These are phyloP conservation scores for Petromus typicus DNA, from an alignment of 2,113 vertebrate species.

Conservation along the genomic window DNA sequence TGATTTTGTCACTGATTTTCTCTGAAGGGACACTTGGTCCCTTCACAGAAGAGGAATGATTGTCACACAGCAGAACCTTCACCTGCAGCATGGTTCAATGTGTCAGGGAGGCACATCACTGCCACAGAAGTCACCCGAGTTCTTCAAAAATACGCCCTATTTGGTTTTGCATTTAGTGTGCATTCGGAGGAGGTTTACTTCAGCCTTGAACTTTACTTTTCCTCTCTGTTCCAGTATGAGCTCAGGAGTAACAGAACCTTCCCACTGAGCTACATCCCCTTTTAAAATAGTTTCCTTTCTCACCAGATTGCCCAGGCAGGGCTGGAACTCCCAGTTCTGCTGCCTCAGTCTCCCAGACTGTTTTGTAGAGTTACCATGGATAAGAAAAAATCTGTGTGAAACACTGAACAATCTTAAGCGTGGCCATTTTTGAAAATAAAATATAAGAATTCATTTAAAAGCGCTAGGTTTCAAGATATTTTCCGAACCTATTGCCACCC, in stretches of 20 bases:
- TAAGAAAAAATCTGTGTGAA: background rate
- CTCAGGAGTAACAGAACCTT: background rate
- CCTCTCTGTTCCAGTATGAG: background rate
- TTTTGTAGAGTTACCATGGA: slow-evolving; percentile 3
- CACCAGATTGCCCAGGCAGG: background rate
- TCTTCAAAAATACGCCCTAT: background rate
- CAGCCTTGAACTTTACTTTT: slow-evolving; percentile 43
- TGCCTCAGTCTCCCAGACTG: background rate
- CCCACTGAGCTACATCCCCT: background rate
- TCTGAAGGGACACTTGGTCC: background rate
- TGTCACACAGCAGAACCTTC: background rate
- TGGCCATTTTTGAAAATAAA: slow-evolving; percentile 42
- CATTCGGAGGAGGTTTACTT: background rate
- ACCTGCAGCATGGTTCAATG: background rate
- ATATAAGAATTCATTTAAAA: background rate
- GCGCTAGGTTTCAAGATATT: slow-evolving; percentile 30
- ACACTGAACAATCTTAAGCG: slow-evolving; percentile 33
- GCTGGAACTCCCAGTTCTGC: background rate
- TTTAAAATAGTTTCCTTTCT: background rate
- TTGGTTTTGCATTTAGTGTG: background rate
- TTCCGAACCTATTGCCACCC: slow-evolving; percentile 53
- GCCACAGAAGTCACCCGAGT: background rate
- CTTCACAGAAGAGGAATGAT: background rate
- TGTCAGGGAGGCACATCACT: background rate
- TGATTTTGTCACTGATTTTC: background rate